phyloP scores from a whole-genome alignment of 2,113 vertebrate species.

The Prunella fulvescens region DNA sequence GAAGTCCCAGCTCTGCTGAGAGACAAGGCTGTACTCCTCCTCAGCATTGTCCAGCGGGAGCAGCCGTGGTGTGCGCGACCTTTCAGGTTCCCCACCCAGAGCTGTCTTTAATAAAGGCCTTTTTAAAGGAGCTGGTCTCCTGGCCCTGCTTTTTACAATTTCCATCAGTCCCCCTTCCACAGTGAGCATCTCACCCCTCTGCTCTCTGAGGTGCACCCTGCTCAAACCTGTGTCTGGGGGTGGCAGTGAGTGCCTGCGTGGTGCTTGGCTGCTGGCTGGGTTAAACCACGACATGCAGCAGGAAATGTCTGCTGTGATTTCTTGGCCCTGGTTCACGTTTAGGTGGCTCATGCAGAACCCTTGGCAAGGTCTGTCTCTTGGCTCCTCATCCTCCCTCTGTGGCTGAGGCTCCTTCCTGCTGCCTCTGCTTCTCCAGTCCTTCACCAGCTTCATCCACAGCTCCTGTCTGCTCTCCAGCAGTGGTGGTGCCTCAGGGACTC shows the following conservation, averaged over 20 bases:
- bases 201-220: background rate
- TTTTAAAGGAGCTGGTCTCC: no score
- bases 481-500: background rate
- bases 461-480: background rate
- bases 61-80: no score
- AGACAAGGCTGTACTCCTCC: no score
- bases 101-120: no score
- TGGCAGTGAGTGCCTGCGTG: fast-evolving
- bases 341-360: fast-evolving
- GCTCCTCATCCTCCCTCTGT: background rate
- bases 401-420: background rate
- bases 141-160: no score
- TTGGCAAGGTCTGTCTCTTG: background rate
- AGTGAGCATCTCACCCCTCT: background rate
- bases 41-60: no score
- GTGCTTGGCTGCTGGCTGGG: background rate
- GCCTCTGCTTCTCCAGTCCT: background rate
- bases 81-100: no score
- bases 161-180: background rate
- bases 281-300: fast-evolving
- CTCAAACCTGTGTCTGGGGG: background rate
- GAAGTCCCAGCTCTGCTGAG: no score
- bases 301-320: background rate
- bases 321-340: background rate
- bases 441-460: background rate